Conservation (phyloP, 2,888 invertebrate species). For the Eupithecia pulchellata region DNA sequence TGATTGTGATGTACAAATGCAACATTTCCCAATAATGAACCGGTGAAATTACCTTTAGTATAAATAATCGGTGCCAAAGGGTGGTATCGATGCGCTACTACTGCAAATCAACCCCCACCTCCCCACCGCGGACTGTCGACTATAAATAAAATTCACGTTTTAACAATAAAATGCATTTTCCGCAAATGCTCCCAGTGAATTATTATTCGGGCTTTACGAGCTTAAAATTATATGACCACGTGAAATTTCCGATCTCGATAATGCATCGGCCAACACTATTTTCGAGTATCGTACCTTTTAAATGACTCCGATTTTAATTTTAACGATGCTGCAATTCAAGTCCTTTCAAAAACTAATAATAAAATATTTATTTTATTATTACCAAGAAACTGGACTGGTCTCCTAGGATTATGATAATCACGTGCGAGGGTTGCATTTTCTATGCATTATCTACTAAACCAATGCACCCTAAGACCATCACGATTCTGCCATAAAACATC, state of each 20-base stretch:
- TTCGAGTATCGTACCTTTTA: constrained; percentile 56
- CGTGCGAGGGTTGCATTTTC: constrained; percentile 61
- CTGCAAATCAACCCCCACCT: constrained; percentile 79
- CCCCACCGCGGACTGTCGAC: constrained; percentile 77
- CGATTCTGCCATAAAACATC: constrained; percentile 78
- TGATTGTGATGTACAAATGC: constrained; percentile 79
- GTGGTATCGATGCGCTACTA: constrained; percentile 81
- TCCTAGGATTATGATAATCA: constrained; percentile 21
- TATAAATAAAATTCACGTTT: constrained; percentile 86
- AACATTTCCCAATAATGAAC: constrained; percentile 84
- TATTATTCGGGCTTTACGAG: constrained; percentile 83
- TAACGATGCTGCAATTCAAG: constrained; percentile 43
- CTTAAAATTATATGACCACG: constrained; percentile 85
- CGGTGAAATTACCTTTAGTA: constrained; percentile 82
- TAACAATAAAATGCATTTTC: constrained; percentile 86
- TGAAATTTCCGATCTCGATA: constrained; percentile 85
- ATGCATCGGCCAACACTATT: constrained; percentile 77
- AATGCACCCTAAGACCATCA: constrained; percentile 68
- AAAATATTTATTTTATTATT: constrained; percentile 6
- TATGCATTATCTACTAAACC: constrained; percentile 62
- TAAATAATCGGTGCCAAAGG: constrained; percentile 84
- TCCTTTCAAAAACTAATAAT: background rate
- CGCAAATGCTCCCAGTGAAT: constrained; percentile 84
- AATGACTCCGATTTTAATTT: constrained; percentile 50
- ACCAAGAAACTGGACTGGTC: constrained; percentile 15